Conservation (phyloP, 2,888 invertebrate genomes). For the Cephonodes hylas region DNA sequence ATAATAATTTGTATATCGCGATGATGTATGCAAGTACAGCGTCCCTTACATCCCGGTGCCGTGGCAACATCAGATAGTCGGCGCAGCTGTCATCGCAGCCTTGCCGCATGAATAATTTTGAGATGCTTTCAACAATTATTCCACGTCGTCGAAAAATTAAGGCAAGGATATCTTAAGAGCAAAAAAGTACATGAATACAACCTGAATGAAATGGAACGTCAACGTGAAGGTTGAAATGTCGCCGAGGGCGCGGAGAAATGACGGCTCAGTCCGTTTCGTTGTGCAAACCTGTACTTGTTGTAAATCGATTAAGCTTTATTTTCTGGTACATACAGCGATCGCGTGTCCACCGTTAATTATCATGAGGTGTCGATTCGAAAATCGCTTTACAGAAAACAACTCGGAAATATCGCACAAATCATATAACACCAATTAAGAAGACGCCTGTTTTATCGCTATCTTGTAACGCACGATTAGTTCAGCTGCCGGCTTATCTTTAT, state of each 20-base stretch:
- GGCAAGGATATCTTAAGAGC: conserved; percentile 64
- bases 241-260: conserved; percentile 60
- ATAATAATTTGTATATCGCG: not conserved
- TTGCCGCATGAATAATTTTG: conserved; percentile 61
- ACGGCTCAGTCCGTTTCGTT: conserved; percentile 50
- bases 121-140: conserved; percentile 66
- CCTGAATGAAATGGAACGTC: conserved; percentile 63
- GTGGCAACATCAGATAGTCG: conserved; percentile 50
- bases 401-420: conserved; percentile 62
- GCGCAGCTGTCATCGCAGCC: conserved; percentile 59
- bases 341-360: conserved; percentile 76
- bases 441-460: conserved; percentile 36
- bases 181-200: conserved; percentile 52
- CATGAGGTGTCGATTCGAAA: conserved; percentile 76
- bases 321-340: conserved; percentile 60
- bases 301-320: conserved; percentile 73
- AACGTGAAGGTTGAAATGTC: conserved; percentile 58
- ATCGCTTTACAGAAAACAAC: conserved; percentile 60
- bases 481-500: not conserved
- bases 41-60: conserved; percentile 33
- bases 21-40: conserved; percentile 22
- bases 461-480: conserved; percentile 17
- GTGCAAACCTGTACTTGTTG: conserved; percentile 59
- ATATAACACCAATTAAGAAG: conserved; percentile 60
- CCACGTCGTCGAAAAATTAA: conserved; percentile 70